Evolutionary conservation across 1,140 invertebrate genomes (phyloP).

Genomic region (Drosophila takahashii): DNA sequence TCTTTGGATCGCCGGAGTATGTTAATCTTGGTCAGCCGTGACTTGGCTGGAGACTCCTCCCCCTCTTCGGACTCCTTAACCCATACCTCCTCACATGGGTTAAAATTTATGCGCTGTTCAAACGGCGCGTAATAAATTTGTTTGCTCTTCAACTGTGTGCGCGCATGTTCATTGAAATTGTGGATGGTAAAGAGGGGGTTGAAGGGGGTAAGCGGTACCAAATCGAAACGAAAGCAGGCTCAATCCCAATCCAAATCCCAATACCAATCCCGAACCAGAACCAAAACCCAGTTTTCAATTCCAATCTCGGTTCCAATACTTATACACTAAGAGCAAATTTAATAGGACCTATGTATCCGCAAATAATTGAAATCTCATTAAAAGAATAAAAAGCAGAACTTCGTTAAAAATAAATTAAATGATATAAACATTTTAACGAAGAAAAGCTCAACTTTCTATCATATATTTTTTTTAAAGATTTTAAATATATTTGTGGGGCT

Average conservation of each 20-base stretch:
- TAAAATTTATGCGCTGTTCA: constrained; percentile 82
- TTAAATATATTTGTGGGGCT: too few species aligned
- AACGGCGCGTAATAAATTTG: constrained; percentile 83
- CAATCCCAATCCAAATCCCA: constrained; percentile 32
- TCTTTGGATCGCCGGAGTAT: constrained; percentile 55
- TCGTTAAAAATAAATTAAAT: too few species aligned
- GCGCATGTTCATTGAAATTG: constrained; percentile 80
- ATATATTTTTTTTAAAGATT: too few species aligned
- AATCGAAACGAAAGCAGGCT: constrained; percentile 18
- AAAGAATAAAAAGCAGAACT: neutral
- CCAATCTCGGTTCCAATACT: constrained; percentile 29
- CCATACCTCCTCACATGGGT: constrained; percentile 29
- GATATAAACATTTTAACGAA: too few species aligned
- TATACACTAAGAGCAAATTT: constrained; percentile 25
- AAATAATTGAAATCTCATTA: neutral
- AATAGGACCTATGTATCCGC: neutral
- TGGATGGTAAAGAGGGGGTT: constrained; percentile 7
- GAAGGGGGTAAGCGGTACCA: neutral
- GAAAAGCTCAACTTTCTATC: too few species aligned
- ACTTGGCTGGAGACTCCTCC: constrained; percentile 34
- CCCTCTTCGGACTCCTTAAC: constrained; percentile 1
- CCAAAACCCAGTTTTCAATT: constrained; percentile 25
- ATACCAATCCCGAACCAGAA: constrained; percentile 14
- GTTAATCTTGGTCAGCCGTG: constrained; percentile 73
- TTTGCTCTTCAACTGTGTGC: constrained; percentile 82